A percentile compares a stretch with the other conserved stretches of the same genome.
phyloP scores from a whole-genome alignment of 1,140 invertebrate species.

The Octopus bimaculoides region DNA sequence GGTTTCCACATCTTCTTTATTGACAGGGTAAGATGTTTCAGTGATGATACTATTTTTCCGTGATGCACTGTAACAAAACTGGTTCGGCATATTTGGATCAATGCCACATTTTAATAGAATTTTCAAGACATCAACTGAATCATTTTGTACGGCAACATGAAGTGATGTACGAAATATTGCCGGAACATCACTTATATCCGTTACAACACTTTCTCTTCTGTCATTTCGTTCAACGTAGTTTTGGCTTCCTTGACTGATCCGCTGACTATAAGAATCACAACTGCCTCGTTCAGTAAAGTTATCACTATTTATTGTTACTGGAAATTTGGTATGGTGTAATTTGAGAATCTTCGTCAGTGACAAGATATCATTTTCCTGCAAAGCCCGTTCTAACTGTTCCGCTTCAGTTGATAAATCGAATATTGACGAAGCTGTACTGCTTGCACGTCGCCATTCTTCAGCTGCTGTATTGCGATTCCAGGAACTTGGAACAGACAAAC shows the following conservation, averaged over 20 bases:
- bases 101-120: slow-evolving; percentile 62
- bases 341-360: slow-evolving; percentile 61
- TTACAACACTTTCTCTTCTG: slow-evolving; percentile 37
- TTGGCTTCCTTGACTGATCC: slow-evolving; percentile 38
- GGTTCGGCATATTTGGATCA: slow-evolving; percentile 61
- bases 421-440: slow-evolving; percentile 60
- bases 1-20: not conserved
- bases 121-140: slow-evolving; percentile 62
- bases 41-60: not conserved
- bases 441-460: slow-evolving; percentile 26
- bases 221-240: slow-evolving; percentile 45
- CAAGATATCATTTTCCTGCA: slow-evolving; percentile 61
- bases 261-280: slow-evolving; percentile 40
- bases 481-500: slow-evolving; percentile 24
- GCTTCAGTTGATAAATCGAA: slow-evolving; percentile 62
- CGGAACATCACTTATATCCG: slow-evolving; percentile 43
- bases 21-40: not conserved
- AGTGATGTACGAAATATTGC: slow-evolving; percentile 63
- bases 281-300: slow-evolving; percentile 45
- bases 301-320: slow-evolving; percentile 47
- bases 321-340: slow-evolving; percentile 62
- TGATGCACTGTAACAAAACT: slow-evolving; percentile 10
- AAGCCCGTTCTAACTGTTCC: slow-evolving; percentile 61
- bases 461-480: slow-evolving; percentile 13
- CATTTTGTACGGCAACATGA: slow-evolving; percentile 63